Base-by-base conservation (phyloP, 2,888 invertebrate genomes). In the Limnephilus marmoratus region DNA sequence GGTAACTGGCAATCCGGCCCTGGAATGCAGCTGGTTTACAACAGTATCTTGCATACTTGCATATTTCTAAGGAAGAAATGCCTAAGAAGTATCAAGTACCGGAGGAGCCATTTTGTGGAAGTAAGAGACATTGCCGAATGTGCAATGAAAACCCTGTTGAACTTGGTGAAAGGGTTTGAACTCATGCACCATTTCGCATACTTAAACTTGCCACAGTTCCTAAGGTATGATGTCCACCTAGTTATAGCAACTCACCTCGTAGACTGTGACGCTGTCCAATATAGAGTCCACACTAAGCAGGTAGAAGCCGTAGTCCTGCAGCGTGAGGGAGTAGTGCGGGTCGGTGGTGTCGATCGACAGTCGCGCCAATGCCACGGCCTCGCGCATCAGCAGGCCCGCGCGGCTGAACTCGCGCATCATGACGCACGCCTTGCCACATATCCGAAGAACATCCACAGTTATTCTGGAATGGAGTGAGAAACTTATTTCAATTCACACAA, bases 291-390 rank as follows among this genome's bases (percentile, higher is more conserved):
- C 97, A 95, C 99, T 99, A 94, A 99, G 96, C 94, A 99, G 96
- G 95, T 98, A 99, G 96, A 98, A 99, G 94, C 98, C 99, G 95
- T 98, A 98, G 96, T 99, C 99, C 94, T 98, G 96, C 92, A 99
- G 96, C 83, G 98, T 97, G 95, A 98, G 98, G 41, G 99, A 98
- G 95, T 97, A 98, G 94, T 98, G 97, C 91, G 98, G 98, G 96
- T 98, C 98, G n/a, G 96, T 95, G 41, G 96, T 95, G 2, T 97
- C 97, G 95, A 97, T 97, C 85, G 96, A 95, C 94, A 96, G 96
- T 29, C 97, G 96, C 24, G 98, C 97, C 91, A 97, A 96, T 93
- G 97, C 97, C 83, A 98, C 97, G 0, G 98, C 99, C 95, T 98
- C 98, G 93, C 97, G 97, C 94, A 99, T 98, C 90, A 99, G 96